Conservation (phyloP, 1,140 invertebrate species). For the Trichomalopsis sarcophagae region DNA sequence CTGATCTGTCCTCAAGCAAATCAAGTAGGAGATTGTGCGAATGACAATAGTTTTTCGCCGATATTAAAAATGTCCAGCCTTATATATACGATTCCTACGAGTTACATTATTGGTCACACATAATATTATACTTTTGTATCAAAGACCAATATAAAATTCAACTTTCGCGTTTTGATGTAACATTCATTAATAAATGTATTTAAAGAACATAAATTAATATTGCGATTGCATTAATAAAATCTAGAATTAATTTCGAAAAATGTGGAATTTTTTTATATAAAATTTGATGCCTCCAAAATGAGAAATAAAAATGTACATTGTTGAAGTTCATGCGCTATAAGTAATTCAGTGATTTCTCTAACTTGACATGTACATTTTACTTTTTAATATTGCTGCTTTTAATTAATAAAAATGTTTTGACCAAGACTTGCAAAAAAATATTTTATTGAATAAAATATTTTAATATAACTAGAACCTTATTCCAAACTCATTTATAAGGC, state of each 20-base stretch:
- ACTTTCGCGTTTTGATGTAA: not conserved
- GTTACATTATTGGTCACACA: constrained; percentile 21
- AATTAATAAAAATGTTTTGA: not conserved
- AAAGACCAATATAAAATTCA: constrained; percentile 18
- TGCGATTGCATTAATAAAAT: not conserved
- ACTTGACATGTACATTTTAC: not conserved
- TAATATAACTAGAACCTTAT: not conserved
- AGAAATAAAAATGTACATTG: constrained; percentile 30
- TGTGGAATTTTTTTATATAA: constrained; percentile 2
- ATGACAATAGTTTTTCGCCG: constrained; percentile 32
- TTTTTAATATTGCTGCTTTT: not conserved
- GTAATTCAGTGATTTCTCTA: not conserved
- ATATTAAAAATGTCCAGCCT: constrained; percentile 22
- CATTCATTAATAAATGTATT: constrained; percentile 23
- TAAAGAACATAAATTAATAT: not conserved
- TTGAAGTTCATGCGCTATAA: constrained; percentile 13
- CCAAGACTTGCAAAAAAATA: not conserved
- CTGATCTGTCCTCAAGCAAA: constrained; percentile 26
- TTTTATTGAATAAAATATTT: not conserved
- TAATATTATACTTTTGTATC: constrained; percentile 34
- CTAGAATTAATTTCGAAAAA: not conserved
- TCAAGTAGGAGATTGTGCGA: constrained; percentile 3
- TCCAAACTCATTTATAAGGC: not conserved
- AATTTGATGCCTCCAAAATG: constrained; percentile 1
- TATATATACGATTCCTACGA: constrained; percentile 33